These are phyloP conservation scores for Thereva unica DNA, from an alignment of 2,888 invertebrate species.

Conservation along the genomic window DNA sequence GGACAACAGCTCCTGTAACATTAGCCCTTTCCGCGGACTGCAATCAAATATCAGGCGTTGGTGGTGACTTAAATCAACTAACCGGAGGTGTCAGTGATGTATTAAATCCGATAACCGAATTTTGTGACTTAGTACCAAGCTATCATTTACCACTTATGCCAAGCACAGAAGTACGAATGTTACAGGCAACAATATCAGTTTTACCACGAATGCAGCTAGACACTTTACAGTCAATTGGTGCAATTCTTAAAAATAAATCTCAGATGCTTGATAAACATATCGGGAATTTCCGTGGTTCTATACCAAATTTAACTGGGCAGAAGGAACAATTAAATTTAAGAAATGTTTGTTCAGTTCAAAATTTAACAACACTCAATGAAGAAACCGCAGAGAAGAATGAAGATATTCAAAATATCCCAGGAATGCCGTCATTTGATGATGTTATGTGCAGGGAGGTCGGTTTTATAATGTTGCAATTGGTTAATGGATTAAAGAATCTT, in stretches of 20 bases:
- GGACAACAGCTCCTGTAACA: constrained; percentile 72
- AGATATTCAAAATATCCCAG: constrained; percentile 44
- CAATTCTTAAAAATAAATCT: constrained; percentile 64
- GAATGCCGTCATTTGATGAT: constrained; percentile 59
- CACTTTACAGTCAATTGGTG: constrained; percentile 73
- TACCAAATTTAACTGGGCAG: constrained; percentile 53
- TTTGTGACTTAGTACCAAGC: constrained; percentile 75
- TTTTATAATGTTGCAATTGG: constrained; percentile 78
- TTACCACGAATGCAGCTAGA: constrained; percentile 75
- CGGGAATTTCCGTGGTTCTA: constrained; percentile 58
- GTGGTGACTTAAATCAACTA: constrained; percentile 61
- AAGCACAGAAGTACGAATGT: constrained; percentile 65
- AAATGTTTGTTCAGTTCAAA: constrained; percentile 61
- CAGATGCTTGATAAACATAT: constrained; percentile 56
- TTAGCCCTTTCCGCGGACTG: constrained; percentile 67
- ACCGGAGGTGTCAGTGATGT: constrained; percentile 71
- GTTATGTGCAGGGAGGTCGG: constrained; percentile 68
- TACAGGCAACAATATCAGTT: constrained; percentile 79
- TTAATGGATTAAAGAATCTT: constrained; percentile 78
- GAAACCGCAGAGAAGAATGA: constrained; percentile 43
- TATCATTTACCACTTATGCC: constrained; percentile 65
- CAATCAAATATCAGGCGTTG: constrained; percentile 61
- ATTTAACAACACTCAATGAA: constrained; percentile 55
- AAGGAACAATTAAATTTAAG: constrained; percentile 57
- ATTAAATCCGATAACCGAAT: constrained; percentile 76